phyloP scores from a whole-genome alignment of 2,797 vertebrate species.

The Gymnothorax reevesii region DNA sequence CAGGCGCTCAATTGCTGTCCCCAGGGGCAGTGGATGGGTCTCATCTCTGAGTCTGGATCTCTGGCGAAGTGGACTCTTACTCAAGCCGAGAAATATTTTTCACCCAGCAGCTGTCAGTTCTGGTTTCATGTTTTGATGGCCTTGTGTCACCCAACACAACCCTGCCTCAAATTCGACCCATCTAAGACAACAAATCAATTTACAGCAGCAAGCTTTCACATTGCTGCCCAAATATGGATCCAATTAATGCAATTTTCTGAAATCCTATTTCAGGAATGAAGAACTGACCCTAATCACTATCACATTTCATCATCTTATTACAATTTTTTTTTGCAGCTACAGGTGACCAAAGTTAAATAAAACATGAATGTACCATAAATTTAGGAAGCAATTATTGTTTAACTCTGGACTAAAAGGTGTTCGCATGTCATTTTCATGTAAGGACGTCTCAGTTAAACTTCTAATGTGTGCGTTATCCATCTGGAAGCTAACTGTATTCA shows the following conservation, averaged over 20 bases:
- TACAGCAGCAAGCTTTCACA: background rate
- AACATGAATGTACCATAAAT: too few species aligned
- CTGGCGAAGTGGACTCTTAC: background rate
- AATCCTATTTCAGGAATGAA: background rate
- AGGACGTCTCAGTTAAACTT: background rate
- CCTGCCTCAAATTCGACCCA: background rate
- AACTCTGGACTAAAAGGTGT: too few species aligned
- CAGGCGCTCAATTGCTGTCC: background rate
- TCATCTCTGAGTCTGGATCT: background rate
- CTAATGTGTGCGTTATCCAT: background rate
- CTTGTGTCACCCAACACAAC: background rate
- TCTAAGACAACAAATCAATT: background rate
- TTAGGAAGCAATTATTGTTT: background rate
- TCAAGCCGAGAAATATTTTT: background rate
- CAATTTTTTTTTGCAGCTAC: background rate
- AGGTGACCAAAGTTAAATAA: too few species aligned
- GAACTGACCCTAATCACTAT: background rate
- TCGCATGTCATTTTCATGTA: background rate
- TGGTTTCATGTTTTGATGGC: constrained; percentile 2
- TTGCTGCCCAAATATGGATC: background rate
- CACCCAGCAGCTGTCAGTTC: background rate
- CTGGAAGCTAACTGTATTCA: background rate
- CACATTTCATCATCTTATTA: background rate
- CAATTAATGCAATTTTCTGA: background rate
- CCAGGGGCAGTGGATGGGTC: background rate